Evolutionary conservation across 2,888 invertebrate genomes (phyloP), one percentile per base, ranked within the genome.

Genomic region (Drosophila rubida): DNA sequence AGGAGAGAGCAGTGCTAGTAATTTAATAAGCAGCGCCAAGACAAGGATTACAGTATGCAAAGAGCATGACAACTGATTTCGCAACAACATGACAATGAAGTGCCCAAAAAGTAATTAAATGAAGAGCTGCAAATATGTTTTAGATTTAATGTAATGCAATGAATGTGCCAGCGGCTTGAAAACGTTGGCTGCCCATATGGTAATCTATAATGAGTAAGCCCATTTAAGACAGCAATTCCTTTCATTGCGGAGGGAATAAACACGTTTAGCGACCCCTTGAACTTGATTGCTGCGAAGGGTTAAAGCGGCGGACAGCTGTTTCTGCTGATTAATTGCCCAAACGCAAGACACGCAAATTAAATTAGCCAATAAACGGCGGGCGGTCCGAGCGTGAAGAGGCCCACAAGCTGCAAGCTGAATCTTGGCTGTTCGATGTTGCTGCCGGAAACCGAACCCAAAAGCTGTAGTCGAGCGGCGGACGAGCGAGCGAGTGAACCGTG

Each of bases 331-430:
- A 88, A 84, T 84, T 84, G 87, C 87, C 84, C 88, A 81, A 88
- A 88, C 79, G 74, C 81, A 78, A 84, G 89, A 87, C 83, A 88
- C 85, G 85, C 89, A 84, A 84, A 84, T 84, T 87, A 88, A 84
- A 84, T 84, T 84, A 84, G 84, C 89, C 87, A 88, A 87, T 88
- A 87, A 84, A 88, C 84, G 81, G 69, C 78, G 78, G 85, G 81
- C 50, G 72, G 78, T 65, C 75, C 46, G 25, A 14, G n/a, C 27
- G 11, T 41, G 16, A 41, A 37, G 35, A 37, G 35, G 32, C 11
- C n/a, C n/a, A 11, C n/a, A 32, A 4, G 32, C 32, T n/a, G 4
- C n/a, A 5, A 32, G n/a, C 32, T 11, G 32, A 25, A 25, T 25
- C 1, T 8, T 23, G 46, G 16, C 14, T 42, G 46, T 25, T 42